These are phyloP conservation scores for Papilio elwesi DNA, from an alignment of 2,888 invertebrate species.

Conservation along the genomic window DNA sequence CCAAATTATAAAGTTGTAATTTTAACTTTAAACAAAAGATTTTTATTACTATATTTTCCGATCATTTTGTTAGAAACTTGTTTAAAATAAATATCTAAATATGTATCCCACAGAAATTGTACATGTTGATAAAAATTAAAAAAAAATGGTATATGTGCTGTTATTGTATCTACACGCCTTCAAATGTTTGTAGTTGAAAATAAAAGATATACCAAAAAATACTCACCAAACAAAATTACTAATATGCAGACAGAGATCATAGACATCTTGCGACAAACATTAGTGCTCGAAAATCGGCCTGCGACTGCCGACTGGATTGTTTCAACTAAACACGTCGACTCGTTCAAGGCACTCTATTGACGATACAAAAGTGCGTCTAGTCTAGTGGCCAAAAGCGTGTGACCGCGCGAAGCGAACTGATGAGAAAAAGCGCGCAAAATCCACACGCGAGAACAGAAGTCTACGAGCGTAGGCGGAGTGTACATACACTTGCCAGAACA, in stretches of 20 bases:
- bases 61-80: no score
- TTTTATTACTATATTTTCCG: no score
- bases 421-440: conserved; percentile 71
- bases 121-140: no score
- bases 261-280: conserved; percentile 63
- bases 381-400: conserved; percentile 42
- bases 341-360: conserved; percentile 26
- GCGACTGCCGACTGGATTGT: conserved; percentile 11
- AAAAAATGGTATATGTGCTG: not conserved
- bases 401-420: conserved; percentile 55
- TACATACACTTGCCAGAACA: conserved; percentile 51
- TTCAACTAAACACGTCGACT: conserved; percentile 26
- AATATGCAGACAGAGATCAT: conserved; percentile 52
- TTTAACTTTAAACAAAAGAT: no score
- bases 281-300: conserved; percentile 44
- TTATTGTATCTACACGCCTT: not conserved
- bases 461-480: conserved; percentile 58
- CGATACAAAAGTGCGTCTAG: conserved; percentile 38
- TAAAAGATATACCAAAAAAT: conserved; percentile 17
- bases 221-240: conserved; percentile 42
- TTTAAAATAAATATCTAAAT: not conserved
- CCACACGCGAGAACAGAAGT: conserved; percentile 60
- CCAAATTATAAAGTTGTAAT: no score
- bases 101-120: not conserved
- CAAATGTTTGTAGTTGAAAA: not conserved